Evolutionary conservation across 2,113 vertebrate genomes (phyloP), one percentile per base, ranked within the genome.

Genomic region (Colius striatus): DNA sequence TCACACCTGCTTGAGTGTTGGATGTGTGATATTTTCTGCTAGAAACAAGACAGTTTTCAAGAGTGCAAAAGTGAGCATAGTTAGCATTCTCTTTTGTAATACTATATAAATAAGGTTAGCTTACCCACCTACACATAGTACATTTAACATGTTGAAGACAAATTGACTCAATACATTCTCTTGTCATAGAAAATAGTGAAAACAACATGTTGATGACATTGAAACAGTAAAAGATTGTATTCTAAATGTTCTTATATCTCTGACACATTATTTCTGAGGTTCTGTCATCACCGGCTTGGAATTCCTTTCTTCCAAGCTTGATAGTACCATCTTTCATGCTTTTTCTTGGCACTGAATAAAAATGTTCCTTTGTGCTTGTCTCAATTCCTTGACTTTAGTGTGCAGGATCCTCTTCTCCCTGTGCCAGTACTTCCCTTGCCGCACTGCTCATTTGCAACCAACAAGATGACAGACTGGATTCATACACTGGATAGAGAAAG

Each of bases 131-230:
- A 88, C 82, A 78, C 62, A n/a, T 14, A 80, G 60, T 63, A 78
- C 79, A 67, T 75, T 88, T 81, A 95, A 81, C 50, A 8, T 65
- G 55, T 41, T 91, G 79, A 95, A 96, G 87, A 90, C 65, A 81
- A 95, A 95, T 90, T 79, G 85, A 87, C 76, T 93, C 89, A 87
- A 70, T 95, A 94, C 95, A 90, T 90, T 85, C 45, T 88, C 85
- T 76, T 85, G 85, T 92, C 87, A 81, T 20, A 90, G 90, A 90
- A 95, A 94, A 94, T 11, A 84, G 92, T 0, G 22, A 94, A 82
- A 94, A 95, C 88, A 96, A 92, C 72, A 54, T 34, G 61, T 65
- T 86, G 87, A 81, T 90, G 84, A 90, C 85, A 93, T 25, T 75
- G 72, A 85, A 93, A 92, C 65, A 75, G 76, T 84, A 72, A 54